phyloP scores from a whole-genome alignment of 2,113 vertebrate species.

The Chinchilla lanigera region DNA sequence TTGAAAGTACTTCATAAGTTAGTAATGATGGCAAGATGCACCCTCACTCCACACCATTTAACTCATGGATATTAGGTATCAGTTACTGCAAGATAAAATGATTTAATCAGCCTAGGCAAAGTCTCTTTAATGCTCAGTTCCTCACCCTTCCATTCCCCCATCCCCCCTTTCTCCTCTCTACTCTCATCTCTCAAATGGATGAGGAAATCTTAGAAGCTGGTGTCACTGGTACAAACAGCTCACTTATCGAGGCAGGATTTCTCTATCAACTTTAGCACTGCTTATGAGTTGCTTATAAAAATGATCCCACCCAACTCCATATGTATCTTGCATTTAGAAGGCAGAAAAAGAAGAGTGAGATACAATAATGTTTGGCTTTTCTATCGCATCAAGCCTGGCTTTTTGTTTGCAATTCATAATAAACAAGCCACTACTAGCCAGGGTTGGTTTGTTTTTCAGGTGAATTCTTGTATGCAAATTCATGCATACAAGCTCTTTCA shows the following conservation, averaged over 20 bases:
- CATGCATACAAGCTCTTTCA: not conserved
- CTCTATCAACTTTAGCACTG: not conserved
- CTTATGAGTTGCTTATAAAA: not conserved
- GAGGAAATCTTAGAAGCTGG: conserved; percentile 47
- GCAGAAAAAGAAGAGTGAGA: not conserved
- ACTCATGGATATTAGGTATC: conserved; percentile 53
- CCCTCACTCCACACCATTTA: not conserved
- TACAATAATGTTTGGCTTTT: not conserved
- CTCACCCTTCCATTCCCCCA: not conserved
- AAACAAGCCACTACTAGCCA: not conserved
- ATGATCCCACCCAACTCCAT: not conserved
- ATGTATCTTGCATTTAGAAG: not conserved
- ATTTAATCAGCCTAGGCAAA: conserved; percentile 47
- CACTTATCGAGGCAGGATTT: conserved; percentile 18
- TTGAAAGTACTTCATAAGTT: conserved; percentile 58
- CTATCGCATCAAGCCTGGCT: not conserved
- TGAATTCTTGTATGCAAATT: conserved; percentile 50
- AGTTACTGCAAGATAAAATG: conserved; percentile 68
- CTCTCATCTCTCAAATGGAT: conserved; percentile 41
- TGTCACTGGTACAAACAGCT: not conserved
- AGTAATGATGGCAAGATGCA: not conserved
- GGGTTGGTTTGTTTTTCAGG: not conserved
- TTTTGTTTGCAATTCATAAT: conserved; percentile 35
- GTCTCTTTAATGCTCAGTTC: conserved; percentile 41
- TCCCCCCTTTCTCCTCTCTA: not conserved